phyloP scores from a whole-genome alignment of 2,113 vertebrate species.

The Potamarius usumacintae region DNA sequence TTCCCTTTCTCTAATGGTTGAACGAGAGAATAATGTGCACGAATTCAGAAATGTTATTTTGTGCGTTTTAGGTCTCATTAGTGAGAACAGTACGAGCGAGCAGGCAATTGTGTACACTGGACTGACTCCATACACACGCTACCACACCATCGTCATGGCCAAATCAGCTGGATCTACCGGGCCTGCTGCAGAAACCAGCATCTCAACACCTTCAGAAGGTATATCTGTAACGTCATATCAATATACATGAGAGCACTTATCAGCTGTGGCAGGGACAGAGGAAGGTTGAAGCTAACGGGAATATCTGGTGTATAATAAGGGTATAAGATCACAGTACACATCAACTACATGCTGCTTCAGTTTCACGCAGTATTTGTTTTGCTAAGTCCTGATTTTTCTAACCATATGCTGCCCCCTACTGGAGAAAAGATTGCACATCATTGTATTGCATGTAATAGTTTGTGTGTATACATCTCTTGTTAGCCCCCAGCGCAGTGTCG shows the following conservation, averaged over 20 bases:
- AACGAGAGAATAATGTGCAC: too few relatives aligned
- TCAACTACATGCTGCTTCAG: not conserved
- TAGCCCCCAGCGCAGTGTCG: slow-evolving; percentile 85
- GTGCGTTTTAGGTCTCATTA: slow-evolving; percentile 75
- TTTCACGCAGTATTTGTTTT: not conserved
- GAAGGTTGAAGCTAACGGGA: not conserved
- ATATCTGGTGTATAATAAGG: not conserved
- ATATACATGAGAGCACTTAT: not conserved
- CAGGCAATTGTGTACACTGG: slow-evolving; percentile 77
- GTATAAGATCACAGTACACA: not conserved
- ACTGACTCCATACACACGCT: slow-evolving; percentile 84
- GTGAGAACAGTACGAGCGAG: slow-evolving; percentile 87
- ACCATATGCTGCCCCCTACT: slow-evolving; percentile 18
- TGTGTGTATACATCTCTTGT: slow-evolving; percentile 17
- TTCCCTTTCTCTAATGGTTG: too few relatives aligned
- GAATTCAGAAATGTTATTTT: not conserved
- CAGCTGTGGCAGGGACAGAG: not conserved
- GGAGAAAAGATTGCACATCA: not conserved
- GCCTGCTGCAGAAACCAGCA: slow-evolving; percentile 75
- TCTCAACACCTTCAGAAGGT: slow-evolving; percentile 88
- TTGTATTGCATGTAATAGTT: not conserved
- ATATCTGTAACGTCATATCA: not conserved
- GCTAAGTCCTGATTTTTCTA: not conserved
- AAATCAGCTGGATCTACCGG: slow-evolving; percentile 87
- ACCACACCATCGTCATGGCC: slow-evolving; percentile 74